Base-by-base conservation (phyloP, 2,113 vertebrate genomes). In the Megaptera novaeangliae region DNA sequence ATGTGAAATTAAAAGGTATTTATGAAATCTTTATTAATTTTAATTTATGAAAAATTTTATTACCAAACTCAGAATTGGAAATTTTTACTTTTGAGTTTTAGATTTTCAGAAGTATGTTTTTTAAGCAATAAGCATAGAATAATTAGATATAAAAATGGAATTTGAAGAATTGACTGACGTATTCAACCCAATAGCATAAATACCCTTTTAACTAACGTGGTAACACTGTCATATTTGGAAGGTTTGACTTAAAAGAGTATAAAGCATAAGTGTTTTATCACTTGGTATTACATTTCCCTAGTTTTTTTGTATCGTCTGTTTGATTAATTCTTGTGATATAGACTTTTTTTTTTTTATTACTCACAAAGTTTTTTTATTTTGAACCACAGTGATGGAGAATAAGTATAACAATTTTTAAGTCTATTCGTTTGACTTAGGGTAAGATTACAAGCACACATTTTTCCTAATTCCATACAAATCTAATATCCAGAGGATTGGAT, bases 251-350 rank as follows among this genome's bases (percentile, higher is more conserved):
- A 59, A 91, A 77, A 88, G 36, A 88, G 29, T 92, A 71, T 78
- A 92, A 89, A 92, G 88, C 6, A 18, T 66, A 78, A 69, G 57
- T 92, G n/a, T 77, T 72, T 49, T 46, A 5, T 84, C 6, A 18
- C 29, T 92, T 61, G 61, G 13, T 78, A 34, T 83, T 84, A 93
- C 14, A 52, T 96, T 88, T 93, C 88, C 25, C 55, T 81, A 88
- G 93, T 77, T 85, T 88, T 95, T 97, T 96, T 95, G n/a, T 96
- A 82, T 84, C 61, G 17, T 74, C 52, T 93, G n/a, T 95, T 90
- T 94, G 85, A 44, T 94, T 96, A 95, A 82, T 96, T n/a, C 52
- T 95, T 95, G 31, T 88, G 63, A 77, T 83, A 49, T 23, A 46
- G 21, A 17, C 23, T 27, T 63, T n/a, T 55, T 63, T n/a, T 63